Conservation (phyloP, 2,113 vertebrate genomes). For the Tyto alba region DNA sequence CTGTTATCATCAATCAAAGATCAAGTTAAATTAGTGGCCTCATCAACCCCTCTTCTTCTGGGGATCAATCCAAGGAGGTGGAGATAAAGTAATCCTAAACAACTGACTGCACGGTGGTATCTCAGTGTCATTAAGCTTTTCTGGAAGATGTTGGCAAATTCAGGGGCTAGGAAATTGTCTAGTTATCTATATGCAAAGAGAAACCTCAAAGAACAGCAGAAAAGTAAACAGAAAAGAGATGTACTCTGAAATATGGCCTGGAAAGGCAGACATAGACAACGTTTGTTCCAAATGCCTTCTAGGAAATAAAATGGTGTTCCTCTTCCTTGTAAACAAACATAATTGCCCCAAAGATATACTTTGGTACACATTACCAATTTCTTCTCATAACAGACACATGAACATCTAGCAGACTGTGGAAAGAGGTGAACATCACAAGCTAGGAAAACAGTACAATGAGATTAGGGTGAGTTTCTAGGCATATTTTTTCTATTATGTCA, state of each 20-base stretch:
- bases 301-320: not conserved
- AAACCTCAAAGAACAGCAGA: not conserved
- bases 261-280: not conserved
- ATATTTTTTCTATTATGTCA: not conserved
- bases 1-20: not conserved
- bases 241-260: not conserved
- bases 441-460: not conserved
- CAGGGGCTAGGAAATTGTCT: not conserved
- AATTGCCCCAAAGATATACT: not conserved
- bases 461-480: not conserved
- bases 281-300: not conserved
- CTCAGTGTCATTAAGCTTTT: not conserved
- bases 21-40: not conserved
- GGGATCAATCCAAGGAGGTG: not conserved
- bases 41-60: not conserved
- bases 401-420: not conserved
- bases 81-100: not conserved
- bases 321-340: not conserved
- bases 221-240: not conserved
- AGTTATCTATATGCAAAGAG: not conserved
- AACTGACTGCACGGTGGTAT: not conserved
- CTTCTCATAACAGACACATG: not conserved
- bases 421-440: not conserved
- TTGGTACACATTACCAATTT: not conserved
- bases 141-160: not conserved